Evolutionary conservation across 2,113 vertebrate species (phyloP).

Genomic region (Delphinapterus leucas): DNA sequence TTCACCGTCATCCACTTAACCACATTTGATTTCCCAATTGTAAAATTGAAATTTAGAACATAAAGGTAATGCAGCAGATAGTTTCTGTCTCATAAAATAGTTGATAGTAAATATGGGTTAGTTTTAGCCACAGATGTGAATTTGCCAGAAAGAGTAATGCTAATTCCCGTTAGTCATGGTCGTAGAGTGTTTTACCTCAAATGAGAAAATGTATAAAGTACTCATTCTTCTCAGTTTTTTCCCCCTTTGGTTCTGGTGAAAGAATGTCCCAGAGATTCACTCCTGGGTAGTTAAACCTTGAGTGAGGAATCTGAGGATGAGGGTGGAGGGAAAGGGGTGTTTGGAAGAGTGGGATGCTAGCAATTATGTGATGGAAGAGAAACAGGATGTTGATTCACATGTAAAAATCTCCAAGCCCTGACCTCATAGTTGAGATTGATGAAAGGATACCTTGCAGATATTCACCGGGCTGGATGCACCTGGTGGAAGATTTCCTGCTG

Average conservation of each 20-base stretch:
- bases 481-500: neutral
- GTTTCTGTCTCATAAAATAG: neutral
- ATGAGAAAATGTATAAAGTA: neutral
- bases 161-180: neutral
- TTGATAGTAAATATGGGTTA: neutral
- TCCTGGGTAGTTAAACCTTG: neutral
- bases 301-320: neutral
- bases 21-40: neutral
- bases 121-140: neutral
- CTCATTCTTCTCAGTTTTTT: neutral
- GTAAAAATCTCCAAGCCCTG: neutral
- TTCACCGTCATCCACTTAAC: neutral
- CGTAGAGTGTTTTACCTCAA: neutral
- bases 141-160: neutral
- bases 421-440: neutral
- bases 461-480: neutral
- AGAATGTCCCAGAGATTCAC: neutral
- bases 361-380: neutral
- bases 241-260: neutral
- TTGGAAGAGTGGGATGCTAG: neutral
- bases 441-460: neutral
- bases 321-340: neutral
- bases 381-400: conserved; percentile 69
- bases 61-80: neutral
- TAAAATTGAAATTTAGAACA: neutral